Evolutionary conservation across 2,797 vertebrate species (phyloP).

Genomic region (Gila robusta): DNA sequence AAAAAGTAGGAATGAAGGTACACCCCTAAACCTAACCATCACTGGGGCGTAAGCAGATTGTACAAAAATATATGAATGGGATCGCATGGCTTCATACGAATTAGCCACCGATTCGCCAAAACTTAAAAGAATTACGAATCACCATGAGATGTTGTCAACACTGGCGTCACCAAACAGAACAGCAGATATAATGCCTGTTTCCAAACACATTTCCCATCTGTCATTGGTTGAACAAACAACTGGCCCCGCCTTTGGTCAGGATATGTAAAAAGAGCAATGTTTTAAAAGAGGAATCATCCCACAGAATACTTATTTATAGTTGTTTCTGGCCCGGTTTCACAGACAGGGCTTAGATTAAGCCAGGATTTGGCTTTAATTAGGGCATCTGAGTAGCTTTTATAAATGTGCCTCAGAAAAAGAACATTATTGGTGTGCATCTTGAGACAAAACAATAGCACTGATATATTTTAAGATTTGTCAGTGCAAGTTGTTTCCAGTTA

Average conservation of each 20-base stretch:
- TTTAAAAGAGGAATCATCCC: not conserved
- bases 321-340: not conserved
- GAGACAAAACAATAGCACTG: no score
- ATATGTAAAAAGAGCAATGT: not conserved
- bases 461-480: no score
- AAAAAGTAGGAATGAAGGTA: not conserved
- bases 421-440: no score
- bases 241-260: not conserved
- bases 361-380: no score
- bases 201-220: not conserved
- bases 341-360: no score
- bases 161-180: not conserved
- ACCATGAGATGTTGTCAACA: not conserved
- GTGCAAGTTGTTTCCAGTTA: no score
- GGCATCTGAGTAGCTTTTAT: no score
- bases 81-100: not conserved
- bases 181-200: not conserved
- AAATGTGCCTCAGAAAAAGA: no score
- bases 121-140: not conserved
- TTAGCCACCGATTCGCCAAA: not conserved
- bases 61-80: not conserved
- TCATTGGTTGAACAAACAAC: constrained; percentile 7
- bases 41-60: not conserved
- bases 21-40: not conserved
- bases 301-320: not conserved